phyloP scores from a whole-genome alignment of 2,113 vertebrate genomes.

The Pachyramphus minor region DNA sequence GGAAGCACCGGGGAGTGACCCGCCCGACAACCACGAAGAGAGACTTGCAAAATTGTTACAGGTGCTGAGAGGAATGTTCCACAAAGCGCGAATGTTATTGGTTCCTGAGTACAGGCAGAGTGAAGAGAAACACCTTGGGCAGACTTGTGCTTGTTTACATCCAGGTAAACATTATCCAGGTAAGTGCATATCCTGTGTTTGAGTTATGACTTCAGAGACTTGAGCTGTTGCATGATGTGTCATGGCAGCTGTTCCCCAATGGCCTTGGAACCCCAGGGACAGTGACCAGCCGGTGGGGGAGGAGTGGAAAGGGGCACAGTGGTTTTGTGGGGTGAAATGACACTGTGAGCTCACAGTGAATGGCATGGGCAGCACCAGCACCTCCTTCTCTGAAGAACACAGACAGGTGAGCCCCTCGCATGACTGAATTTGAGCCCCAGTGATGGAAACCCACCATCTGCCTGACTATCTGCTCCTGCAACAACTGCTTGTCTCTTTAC shows the following conservation, averaged over 20 bases:
- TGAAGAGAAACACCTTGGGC: not conserved
- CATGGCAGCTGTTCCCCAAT: not conserved
- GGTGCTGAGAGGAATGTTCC: not conserved
- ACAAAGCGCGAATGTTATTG: not conserved
- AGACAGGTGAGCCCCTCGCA: not conserved
- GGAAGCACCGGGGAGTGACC: not conserved
- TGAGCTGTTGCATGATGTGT: not conserved
- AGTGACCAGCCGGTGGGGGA: not conserved
- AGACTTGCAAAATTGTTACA: not conserved
- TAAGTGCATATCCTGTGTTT: not conserved
- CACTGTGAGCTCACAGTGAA: not conserved
- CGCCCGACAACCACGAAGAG: not conserved
- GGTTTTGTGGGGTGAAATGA: not conserved
- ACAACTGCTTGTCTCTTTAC: not conserved
- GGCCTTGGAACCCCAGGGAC: conserved; percentile 11
- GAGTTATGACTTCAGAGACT: not conserved
- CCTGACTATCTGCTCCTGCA: not conserved
- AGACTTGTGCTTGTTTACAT: not conserved
- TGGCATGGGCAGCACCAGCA: not conserved
- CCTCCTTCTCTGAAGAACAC: not conserved
- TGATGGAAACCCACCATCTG: not conserved
- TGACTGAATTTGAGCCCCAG: not conserved
- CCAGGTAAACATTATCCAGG: conserved; percentile 5
- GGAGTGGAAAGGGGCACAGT: not conserved
- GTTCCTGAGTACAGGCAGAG: not conserved